Evolutionary conservation across 2,888 invertebrate species (phyloP), one percentile per base, ranked within the genome.

Genomic region (Stenurella melanura): DNA sequence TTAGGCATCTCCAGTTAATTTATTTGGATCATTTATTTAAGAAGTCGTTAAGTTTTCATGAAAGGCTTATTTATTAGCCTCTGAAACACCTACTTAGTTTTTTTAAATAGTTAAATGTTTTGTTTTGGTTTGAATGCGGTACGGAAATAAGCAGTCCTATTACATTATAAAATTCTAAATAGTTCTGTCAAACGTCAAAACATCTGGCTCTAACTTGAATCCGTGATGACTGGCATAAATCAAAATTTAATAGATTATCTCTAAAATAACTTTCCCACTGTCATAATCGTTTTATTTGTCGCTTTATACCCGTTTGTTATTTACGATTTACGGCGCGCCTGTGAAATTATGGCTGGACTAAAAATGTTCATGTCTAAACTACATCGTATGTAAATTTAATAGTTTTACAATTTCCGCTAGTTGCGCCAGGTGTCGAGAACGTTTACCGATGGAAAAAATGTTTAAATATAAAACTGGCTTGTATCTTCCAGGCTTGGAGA

Each of bases 21-120:
- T 74, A 71, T 70, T 61, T 61, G 70, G 73, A 61, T 70, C 75
- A 81, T 79, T 77, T 81, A 79, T 79, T 76, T 64, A 66, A 67
- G 75, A 79, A 72, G 81, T 74, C 73, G 76, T 81, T 81, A 81
- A 79, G 68, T 76, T 76, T 75, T 78, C 81, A 79, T 73, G 73
- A 77, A 68, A 73, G 69, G 64, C 56, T 78, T 81, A 79, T 78
- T 81, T 81, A 79, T 76, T 70, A 75, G 63, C 38, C 34, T 67
- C 50, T 64, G 66, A 71, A 76, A 79, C 79, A 75, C 76, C 79
- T 79, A 76, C 78, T 75, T 67, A 71, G 26, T 79, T 76, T 78
- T 79, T 80, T 78, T 75, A 77, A 78, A 78, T 72, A 80, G 73
- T 71, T 71, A 57, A 54, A 70, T 61, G 72, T 77, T 75, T 76